Evolutionary conservation across 2,888 invertebrate genomes (phyloP).

Genomic region (Tanaodytes sp.): DNA sequence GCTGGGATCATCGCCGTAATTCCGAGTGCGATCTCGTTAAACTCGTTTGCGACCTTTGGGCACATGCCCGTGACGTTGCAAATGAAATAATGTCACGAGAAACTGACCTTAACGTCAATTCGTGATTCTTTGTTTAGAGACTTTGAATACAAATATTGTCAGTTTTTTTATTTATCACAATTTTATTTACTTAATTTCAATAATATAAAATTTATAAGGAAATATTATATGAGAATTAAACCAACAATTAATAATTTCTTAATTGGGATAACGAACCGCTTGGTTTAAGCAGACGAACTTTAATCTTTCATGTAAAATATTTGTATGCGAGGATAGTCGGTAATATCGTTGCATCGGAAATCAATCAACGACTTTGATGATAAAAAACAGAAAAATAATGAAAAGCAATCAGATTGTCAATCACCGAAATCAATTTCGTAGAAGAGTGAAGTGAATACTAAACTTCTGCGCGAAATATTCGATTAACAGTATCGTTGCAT

Average conservation of each 20-base stretch:
- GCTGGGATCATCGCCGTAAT: conserved; percentile 45
- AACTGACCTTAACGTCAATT: conserved; percentile 50
- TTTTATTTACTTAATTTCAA: no score
- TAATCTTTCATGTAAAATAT: no score
- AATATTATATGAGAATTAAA: no score
- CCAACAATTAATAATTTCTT: no score
- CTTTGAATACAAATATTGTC: background rate
- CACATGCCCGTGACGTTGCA: conserved; percentile 38
- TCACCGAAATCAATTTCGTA: background rate
- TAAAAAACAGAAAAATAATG: no score
- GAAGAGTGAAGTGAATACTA: background rate
- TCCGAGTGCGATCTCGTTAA: conserved; percentile 38
- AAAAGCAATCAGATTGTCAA: background rate
- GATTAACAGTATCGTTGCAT: background rate
- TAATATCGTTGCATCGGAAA: no score
- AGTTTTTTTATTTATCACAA: background rate
- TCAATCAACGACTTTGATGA: no score
- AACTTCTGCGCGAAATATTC: background rate
- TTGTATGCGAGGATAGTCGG: background rate
- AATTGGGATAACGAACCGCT: no score
- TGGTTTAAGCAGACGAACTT: no score
- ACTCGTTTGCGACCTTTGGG: conserved; percentile 45
- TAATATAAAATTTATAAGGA: no score
- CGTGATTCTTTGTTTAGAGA: conserved; percentile 13
- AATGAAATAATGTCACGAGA: conserved; percentile 46